These are phyloP conservation scores for Lasioglossum vierecki DNA, from an alignment of 2,888 invertebrate species.

Conservation along the genomic window DNA sequence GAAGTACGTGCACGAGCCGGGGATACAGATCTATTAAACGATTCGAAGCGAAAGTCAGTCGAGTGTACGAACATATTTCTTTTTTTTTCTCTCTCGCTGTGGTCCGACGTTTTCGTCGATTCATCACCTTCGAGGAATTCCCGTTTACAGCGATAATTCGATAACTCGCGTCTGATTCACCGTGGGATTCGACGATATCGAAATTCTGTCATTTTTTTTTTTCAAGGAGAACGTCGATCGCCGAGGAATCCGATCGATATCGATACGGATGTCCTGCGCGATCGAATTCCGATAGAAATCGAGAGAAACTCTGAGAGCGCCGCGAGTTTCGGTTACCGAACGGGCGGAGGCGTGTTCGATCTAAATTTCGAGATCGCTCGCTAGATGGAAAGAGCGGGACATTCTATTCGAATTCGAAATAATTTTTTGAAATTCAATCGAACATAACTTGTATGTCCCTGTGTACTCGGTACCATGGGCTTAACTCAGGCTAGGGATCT, in stretches of 20 bases:
- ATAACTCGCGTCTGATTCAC: conserved; percentile 9
- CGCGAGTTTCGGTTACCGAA: not conserved
- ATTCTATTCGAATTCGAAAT: conserved; percentile 1
- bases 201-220: not conserved
- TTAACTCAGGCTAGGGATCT: too few species aligned
- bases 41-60: conserved; percentile 8
- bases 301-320: conserved; percentile 4
- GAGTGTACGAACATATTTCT: not conserved
- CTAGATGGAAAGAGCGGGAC: conserved; percentile 5
- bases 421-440: not conserved
- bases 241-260: not conserved
- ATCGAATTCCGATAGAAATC: conserved; percentile 13
- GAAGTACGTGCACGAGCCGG: not conserved
- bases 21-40: not conserved
- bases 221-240: not conserved
- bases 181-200: not conserved
- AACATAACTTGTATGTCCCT: too few species aligned
- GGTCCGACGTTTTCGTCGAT: conserved; percentile 46
- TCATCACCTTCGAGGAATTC: conserved; percentile 46
- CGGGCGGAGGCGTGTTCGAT: conserved; percentile 23
- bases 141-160: conserved; percentile 17
- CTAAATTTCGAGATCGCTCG: conserved; percentile 25
- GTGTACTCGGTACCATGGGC: too few species aligned
- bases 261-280: not conserved
- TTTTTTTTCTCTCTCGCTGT: not conserved